Evolutionary conservation across 2,797 vertebrate species (phyloP).

Genomic region (Siniperca obscura): DNA sequence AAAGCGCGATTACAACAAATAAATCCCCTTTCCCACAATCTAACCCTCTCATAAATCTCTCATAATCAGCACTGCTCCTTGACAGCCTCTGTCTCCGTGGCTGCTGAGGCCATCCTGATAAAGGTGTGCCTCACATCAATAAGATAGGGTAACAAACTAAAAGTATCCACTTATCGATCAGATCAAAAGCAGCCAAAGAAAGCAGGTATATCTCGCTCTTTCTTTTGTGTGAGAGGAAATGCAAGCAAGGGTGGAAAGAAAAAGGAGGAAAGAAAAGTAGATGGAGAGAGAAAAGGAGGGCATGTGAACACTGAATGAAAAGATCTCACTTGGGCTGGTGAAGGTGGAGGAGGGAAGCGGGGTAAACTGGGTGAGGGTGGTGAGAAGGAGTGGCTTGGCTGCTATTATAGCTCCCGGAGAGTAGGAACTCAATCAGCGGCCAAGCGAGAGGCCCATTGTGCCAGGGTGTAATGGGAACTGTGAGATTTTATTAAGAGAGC

Average conservation of each 20-base stretch:
- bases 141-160: constrained; percentile 63
- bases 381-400: constrained; percentile 55
- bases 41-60: constrained; percentile 66
- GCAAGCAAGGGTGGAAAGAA: constrained; percentile 32
- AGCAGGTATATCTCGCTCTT: constrained; percentile 27
- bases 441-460: constrained; percentile 84
- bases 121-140: constrained; percentile 61
- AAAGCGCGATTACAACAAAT: constrained; percentile 59
- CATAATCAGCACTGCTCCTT: constrained; percentile 67
- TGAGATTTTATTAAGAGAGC: constrained; percentile 90
- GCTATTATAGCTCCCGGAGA: constrained; percentile 80
- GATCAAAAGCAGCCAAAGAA: constrained; percentile 60
- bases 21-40: constrained; percentile 70
- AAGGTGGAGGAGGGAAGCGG: constrained; percentile 19
- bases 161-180: constrained; percentile 67
- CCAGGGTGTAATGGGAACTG: constrained; percentile 85
- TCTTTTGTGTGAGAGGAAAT: constrained; percentile 52
- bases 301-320: constrained; percentile 25
- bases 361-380: constrained; percentile 47
- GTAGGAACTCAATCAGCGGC: constrained; percentile 87
- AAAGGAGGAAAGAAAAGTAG: not conserved
- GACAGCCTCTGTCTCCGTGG: constrained; percentile 41
- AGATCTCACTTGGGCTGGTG: constrained; percentile 47
- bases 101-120: constrained; percentile 50
- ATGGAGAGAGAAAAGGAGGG: constrained; percentile 8